These are phyloP conservation scores for Branchipolynoe longqiensis DNA, from an alignment of 2,888 invertebrate genomes.

Conservation along the genomic window DNA sequence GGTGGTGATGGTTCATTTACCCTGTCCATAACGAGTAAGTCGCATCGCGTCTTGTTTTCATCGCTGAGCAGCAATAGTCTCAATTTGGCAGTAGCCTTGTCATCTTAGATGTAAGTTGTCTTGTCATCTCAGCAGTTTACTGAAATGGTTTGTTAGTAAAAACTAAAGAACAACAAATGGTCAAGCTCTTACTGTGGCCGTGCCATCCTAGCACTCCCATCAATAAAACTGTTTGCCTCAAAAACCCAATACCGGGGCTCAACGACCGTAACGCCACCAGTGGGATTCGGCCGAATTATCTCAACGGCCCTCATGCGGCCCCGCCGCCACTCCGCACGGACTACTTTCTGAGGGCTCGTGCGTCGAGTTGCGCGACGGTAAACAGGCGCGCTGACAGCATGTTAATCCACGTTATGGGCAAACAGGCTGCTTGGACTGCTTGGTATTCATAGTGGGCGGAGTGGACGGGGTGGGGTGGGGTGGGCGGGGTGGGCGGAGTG, in stretches of 20 bases:
- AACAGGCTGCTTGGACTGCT: conserved; percentile 2
- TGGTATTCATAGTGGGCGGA: not conserved
- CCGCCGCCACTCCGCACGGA: conserved; percentile 1
- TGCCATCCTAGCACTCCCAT: too few relatives aligned
- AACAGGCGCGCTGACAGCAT: not conserved
- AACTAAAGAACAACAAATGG: too few relatives aligned
- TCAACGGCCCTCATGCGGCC: not conserved
- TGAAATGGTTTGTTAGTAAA: too few relatives aligned
- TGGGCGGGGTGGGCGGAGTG: not conserved
- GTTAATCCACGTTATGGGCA: conserved; percentile 21
- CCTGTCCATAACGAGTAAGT: too few relatives aligned
- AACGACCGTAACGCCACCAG: not conserved
- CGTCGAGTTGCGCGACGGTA: not conserved
- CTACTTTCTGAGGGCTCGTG: conserved; percentile 11
- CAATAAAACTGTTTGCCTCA: conserved; percentile 32
- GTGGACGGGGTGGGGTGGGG: not conserved
- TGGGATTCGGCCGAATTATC: conserved; percentile 1
- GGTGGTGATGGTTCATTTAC: too few relatives aligned
- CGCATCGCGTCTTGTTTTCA: too few relatives aligned
- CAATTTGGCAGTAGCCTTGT: too few relatives aligned
- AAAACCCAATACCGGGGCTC: not conserved
- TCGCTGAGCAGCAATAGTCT: too few relatives aligned
- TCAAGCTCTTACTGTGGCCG: too few relatives aligned
- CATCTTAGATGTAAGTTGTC: too few relatives aligned
- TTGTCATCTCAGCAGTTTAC: too few relatives aligned